Percentiles rank a stretch among this genome's conserved stretches.
Evolutionary conservation across 2,113 vertebrate genomes (phyloP).

Genomic region (Cacatua alba): DNA sequence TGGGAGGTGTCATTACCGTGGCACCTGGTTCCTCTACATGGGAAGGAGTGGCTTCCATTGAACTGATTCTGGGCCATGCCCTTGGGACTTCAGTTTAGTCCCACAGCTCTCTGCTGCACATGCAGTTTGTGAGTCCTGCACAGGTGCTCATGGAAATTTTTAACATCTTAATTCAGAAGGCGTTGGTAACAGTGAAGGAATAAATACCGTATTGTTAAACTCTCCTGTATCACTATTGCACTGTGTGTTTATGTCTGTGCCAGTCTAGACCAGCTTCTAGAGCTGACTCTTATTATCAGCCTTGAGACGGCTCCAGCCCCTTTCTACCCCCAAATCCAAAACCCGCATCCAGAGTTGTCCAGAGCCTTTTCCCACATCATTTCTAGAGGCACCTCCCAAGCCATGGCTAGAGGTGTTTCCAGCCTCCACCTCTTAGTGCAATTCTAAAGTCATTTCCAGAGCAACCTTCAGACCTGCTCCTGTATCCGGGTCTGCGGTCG

Average conservation of each 20-base stretch:
- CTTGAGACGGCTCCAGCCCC: too few species aligned
- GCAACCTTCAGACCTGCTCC: not conserved
- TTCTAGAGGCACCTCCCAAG: not conserved
- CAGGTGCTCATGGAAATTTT: not conserved
- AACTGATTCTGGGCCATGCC: fast-evolving
- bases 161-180: not conserved
- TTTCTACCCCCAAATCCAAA: not conserved
- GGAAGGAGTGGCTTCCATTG: not conserved
- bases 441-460: not conserved
- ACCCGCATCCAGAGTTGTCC: not conserved
- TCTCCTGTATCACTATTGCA: not conserved
- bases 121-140: not conserved
- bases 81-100: not conserved
- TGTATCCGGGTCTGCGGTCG: not conserved
- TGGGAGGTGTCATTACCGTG: not conserved
- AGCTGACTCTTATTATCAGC: not conserved
- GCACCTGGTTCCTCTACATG: not conserved
- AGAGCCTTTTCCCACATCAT: not conserved
- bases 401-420: not conserved
- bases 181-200: not conserved
- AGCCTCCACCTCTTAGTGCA: not conserved
- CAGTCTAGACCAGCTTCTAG: not conserved
- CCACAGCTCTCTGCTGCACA: not conserved
- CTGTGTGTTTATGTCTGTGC: not conserved
- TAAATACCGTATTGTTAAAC: not conserved